Evolutionary conservation across 2,113 vertebrate genomes (phyloP).

Genomic region (Turdus rufiventris): DNA sequence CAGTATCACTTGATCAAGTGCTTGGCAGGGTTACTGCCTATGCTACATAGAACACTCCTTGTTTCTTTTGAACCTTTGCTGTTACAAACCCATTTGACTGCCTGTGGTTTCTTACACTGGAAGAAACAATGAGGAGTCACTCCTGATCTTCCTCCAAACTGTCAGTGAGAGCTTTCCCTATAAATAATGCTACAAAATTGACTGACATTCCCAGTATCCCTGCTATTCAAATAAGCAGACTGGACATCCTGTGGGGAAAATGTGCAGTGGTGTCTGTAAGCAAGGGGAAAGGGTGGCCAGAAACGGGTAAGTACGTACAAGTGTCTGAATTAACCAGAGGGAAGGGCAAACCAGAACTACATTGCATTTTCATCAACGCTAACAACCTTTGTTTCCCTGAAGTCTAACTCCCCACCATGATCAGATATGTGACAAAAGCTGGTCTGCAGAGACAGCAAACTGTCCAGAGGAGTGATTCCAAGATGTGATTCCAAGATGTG

Average conservation of each 20-base stretch:
- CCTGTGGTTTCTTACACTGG: background rate
- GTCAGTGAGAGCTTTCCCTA: background rate
- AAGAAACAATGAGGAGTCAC: background rate
- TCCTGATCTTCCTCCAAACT: background rate
- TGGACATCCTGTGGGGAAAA: background rate
- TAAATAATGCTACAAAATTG: background rate
- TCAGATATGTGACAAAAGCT: background rate
- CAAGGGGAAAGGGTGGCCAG: background rate
- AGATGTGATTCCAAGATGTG: slow-evolving; percentile 27
- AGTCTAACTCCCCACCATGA: background rate
- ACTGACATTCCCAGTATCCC: background rate
- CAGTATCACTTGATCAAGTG: background rate
- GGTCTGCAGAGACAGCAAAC: background rate
- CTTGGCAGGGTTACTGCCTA: background rate
- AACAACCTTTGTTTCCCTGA: background rate
- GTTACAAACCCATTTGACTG: background rate
- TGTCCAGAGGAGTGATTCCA: background rate
- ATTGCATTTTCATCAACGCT: background rate
- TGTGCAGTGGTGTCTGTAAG: background rate
- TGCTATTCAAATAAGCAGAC: background rate
- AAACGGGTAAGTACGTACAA: fast-evolving
- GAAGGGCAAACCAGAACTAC: background rate
- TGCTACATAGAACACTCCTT: background rate
- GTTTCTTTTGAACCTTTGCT: background rate
- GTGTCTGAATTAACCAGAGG: background rate